Evolutionary conservation across 1,140 invertebrate species (phyloP), one percentile per base, ranked within the genome.

Genomic region (Protaetia brevitarsis): DNA sequence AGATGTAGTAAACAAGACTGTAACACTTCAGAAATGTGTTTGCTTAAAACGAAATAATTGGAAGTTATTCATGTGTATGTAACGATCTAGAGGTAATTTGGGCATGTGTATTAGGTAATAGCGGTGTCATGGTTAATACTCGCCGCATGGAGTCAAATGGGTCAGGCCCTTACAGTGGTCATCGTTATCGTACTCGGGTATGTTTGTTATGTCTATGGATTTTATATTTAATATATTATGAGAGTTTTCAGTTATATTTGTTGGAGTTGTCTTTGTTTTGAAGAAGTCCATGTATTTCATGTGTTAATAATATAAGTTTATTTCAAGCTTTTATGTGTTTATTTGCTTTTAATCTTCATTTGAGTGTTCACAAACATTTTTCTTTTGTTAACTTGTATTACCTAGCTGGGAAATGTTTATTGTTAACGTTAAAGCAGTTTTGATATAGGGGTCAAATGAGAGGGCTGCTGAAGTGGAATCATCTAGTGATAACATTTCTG

Each of bases 141-240:
- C 74, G 76, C 45, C 72, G 75, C 31, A 73, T 69, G 69, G 75
- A 76, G 68, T 76, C 74, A 57, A 70, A 68, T 73, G 75, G 74
- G 65, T 73, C 73, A 65, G 69, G 71, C 29, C 64, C 72, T 66
- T 69, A 71, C 36, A 64, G 64, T 59, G 70, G 67, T 30, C 66
- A 63, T 56, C 74, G 69, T 61, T 75, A 74, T 65, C 71, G 70
- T 64, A 74, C 76, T 57, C 70, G 74, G 76, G 76, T 77, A 78
- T 68, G 74, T 78, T 13, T 67, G 58, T 63, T 31, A 45, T n/a
- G n/a, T 65, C 34, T 65, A 45, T 2, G 0, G 19, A 21, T 19
- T 1, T 13, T 21, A 45, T 45, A 19, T 19, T 1, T 45, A 21
- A 21, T 19, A 37, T 8, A 37, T 11, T 37, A 10, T 37, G 34